Percentiles rank a stretch among this genome's conserved stretches.
phyloP scores from a whole-genome alignment of 2,797 vertebrate species.

The Sebastes elongatus region DNA sequence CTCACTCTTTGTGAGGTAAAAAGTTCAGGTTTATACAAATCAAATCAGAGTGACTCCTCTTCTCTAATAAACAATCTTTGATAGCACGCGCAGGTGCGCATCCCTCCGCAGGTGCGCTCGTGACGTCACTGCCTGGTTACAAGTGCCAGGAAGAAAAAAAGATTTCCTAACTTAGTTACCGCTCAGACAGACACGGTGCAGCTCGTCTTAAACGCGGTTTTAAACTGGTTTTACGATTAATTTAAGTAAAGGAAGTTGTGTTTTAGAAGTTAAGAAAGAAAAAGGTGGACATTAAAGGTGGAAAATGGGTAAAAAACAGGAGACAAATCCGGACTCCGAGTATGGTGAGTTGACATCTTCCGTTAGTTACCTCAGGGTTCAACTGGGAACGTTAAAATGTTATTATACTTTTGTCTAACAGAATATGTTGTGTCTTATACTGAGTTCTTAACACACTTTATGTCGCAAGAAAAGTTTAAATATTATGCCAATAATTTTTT shows the following conservation, averaged over 20 bases:
- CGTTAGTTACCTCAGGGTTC: slow-evolving; percentile 5
- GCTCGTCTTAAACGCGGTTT: background rate
- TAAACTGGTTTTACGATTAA: background rate
- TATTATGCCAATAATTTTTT: background rate
- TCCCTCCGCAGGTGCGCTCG: slow-evolving; percentile 66
- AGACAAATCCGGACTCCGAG: slow-evolving; percentile 44
- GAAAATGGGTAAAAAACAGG: slow-evolving; percentile 73
- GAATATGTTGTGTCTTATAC: background rate
- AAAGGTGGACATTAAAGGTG: background rate
- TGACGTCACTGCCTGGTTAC: slow-evolving; percentile 67
- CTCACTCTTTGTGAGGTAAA: background rate
- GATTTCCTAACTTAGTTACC: slow-evolving; percentile 49
- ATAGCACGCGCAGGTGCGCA: slow-evolving; percentile 48
- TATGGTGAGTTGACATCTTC: slow-evolving; percentile 71
- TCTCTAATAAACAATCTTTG: slow-evolving; percentile 13
- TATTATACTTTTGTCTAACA: too few species aligned
- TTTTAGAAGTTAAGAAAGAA: background rate
- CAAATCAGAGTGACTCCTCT: slow-evolving; percentile 6
- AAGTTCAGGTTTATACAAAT: background rate
- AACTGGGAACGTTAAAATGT: background rate
- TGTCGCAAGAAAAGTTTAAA: background rate
- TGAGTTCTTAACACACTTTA: too few species aligned
- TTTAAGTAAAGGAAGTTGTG: background rate
- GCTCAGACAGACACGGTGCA: background rate
- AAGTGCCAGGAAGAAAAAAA: slow-evolving; percentile 38